A percentile compares a stretch with the other conserved stretches of the same genome.
Conservation (phyloP, 1,140 invertebrate genomes). For the Drepana arcuata region DNA sequence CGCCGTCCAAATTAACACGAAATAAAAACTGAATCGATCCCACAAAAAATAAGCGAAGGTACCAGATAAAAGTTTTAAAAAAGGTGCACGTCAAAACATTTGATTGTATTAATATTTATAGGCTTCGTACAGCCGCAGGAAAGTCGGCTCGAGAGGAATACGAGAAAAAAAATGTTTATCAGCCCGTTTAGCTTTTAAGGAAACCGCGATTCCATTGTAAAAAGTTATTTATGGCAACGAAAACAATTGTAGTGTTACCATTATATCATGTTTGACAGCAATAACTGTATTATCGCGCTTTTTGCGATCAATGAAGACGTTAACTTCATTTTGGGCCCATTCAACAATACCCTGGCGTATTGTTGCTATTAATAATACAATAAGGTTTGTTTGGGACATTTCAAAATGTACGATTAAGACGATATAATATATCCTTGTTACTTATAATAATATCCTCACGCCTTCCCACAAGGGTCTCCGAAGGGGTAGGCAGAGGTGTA, state of each 20-base stretch:
- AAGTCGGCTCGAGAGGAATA: constrained; percentile 38
- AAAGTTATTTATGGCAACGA: constrained; percentile 59
- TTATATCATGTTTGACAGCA: constrained; percentile 65
- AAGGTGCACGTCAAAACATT: constrained; percentile 71
- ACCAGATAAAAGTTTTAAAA: constrained; percentile 69
- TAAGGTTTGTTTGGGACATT: neutral
- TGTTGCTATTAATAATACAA: constrained; percentile 8
- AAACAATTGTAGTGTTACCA: constrained; percentile 68
- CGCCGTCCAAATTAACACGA: constrained; percentile 73
- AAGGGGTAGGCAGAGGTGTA: too few species aligned
- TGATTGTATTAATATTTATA: constrained; percentile 72
- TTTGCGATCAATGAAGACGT: constrained; percentile 52
- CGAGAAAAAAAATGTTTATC: constrained; percentile 67
- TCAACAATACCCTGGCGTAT: constrained; percentile 24
- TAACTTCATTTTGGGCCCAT: constrained; percentile 28
- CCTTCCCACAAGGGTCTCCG: too few species aligned
- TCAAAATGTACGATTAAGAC: neutral
- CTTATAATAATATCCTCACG: neutral
- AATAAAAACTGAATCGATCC: constrained; percentile 68
- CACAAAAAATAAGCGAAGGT: constrained; percentile 63
- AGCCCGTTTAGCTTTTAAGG: constrained; percentile 66
- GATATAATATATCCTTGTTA: neutral
- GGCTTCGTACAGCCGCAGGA: constrained; percentile 57
- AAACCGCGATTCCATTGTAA: constrained; percentile 68
- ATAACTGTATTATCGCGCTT: constrained; percentile 56